Percentiles rank a stretch among this genome's conserved stretches.
Conservation (phyloP, 1,140 invertebrate genomes). For the Palaemon carinicauda region DNA sequence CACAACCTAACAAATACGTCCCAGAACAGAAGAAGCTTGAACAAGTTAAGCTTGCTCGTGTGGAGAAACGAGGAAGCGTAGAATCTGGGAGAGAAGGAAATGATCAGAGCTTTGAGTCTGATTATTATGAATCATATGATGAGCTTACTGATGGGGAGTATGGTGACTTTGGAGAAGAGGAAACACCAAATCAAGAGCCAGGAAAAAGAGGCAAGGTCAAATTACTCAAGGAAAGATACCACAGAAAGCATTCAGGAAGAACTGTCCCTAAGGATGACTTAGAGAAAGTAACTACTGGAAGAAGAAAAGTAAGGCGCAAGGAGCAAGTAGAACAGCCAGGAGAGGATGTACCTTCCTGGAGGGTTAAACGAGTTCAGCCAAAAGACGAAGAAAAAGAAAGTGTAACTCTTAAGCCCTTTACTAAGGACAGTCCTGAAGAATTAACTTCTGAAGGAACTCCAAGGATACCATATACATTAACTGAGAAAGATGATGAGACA, state of each 20-base stretch:
- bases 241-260: conserved; percentile 14
- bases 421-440: conserved; percentile 10
- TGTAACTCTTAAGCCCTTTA: conserved; percentile 45
- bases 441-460: too few species aligned
- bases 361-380: conserved; percentile 1
- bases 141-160: conserved; percentile 12
- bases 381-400: conserved; percentile 58
- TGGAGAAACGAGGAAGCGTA: neutral
- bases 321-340: neutral
- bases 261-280: neutral
- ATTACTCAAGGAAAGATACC: conserved; percentile 49
- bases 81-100: neutral
- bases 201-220: conserved; percentile 11
- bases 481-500: too few species aligned
- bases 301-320: neutral
- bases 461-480: too few species aligned
- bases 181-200: neutral
- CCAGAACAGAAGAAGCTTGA: conserved; percentile 17
- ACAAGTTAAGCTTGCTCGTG: conserved; percentile 10
- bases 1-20: conserved; percentile 50
- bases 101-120: neutral
- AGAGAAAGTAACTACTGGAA: too few species aligned
- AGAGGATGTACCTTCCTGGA: conserved; percentile 30
- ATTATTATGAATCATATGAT: conserved; percentile 12
- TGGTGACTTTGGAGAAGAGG: conserved; percentile 16